These are phyloP conservation scores for Agrotis segetum DNA, from an alignment of 2,888 invertebrate species.

Conservation along the genomic window DNA sequence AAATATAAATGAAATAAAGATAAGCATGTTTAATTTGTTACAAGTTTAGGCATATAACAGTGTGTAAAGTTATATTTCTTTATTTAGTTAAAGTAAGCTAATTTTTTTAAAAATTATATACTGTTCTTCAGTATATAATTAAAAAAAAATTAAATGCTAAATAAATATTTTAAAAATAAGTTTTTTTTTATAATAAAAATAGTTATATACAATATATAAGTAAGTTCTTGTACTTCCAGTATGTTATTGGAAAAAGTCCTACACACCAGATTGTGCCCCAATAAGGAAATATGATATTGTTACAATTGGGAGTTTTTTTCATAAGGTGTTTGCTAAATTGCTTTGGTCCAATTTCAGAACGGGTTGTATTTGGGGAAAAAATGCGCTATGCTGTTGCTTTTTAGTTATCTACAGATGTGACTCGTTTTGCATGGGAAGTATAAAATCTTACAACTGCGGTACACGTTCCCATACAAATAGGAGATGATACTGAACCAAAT, in stretches of 20 bases:
- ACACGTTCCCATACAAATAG: background rate
- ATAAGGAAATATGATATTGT: constrained; percentile 4
- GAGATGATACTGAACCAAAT: constrained; percentile 44
- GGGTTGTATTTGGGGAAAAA: background rate
- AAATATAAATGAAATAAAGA: too few species aligned
- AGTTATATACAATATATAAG: too few species aligned
- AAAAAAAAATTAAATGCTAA: too few species aligned
- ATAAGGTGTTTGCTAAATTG: background rate
- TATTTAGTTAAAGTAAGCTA: too few species aligned
- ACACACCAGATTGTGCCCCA: background rate
- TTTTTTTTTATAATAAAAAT: background rate
- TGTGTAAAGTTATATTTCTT: background rate
- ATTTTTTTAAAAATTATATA: too few species aligned
- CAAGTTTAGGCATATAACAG: too few species aligned
- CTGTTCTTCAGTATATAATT: too few species aligned
- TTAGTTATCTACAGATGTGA: constrained; percentile 3
- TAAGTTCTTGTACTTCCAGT: background rate
- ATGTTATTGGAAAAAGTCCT: background rate
- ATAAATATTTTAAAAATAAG: too few species aligned
- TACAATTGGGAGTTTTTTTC: background rate
- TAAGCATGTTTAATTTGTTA: too few species aligned
- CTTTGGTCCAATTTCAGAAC: constrained; percentile 1
- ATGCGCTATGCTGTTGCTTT: background rate
- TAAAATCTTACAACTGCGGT: background rate
- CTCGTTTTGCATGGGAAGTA: constrained; percentile 14